Evolutionary conservation across 2,113 vertebrate genomes (phyloP).

Genomic region (Ageneiosus marmoratus): DNA sequence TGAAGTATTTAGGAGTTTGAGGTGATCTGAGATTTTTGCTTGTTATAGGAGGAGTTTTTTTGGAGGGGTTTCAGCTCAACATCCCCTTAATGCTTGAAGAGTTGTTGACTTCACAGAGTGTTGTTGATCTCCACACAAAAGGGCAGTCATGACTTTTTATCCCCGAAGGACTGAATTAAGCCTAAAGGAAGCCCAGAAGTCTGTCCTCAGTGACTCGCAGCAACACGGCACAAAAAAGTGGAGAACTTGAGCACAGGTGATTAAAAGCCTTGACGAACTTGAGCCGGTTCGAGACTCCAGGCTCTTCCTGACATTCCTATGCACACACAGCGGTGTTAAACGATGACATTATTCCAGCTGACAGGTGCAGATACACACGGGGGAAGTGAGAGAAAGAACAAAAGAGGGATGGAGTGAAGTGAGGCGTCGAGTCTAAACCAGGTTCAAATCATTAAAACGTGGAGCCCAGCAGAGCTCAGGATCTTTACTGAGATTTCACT

Average conservation of each 20-base stretch:
- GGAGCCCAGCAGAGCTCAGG: not conserved
- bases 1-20: not conserved
- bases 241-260: constrained; percentile 50
- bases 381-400: constrained; percentile 27
- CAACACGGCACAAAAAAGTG: constrained; percentile 34
- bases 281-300: constrained; percentile 44
- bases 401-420: not conserved
- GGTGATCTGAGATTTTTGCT: not conserved
- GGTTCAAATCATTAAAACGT: constrained; percentile 11
- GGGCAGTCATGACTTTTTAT: not conserved
- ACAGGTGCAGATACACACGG: constrained; percentile 39
- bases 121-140: not conserved
- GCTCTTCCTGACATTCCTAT: constrained; percentile 50
- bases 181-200: constrained; percentile 45
- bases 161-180: constrained; percentile 20
- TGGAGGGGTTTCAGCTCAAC: not conserved
- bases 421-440: constrained; percentile 6
- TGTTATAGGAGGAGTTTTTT: not conserved
- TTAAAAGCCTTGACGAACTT: constrained; percentile 58
- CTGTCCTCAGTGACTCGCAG: constrained; percentile 44
- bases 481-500: constrained; percentile 17
- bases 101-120: constrained; percentile 4
- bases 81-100: constrained; percentile 11
- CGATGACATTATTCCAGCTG: constrained; percentile 55
- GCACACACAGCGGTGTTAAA: constrained; percentile 51